phyloP scores from a whole-genome alignment of 2,113 vertebrate species.

The Mustela lutreola region DNA sequence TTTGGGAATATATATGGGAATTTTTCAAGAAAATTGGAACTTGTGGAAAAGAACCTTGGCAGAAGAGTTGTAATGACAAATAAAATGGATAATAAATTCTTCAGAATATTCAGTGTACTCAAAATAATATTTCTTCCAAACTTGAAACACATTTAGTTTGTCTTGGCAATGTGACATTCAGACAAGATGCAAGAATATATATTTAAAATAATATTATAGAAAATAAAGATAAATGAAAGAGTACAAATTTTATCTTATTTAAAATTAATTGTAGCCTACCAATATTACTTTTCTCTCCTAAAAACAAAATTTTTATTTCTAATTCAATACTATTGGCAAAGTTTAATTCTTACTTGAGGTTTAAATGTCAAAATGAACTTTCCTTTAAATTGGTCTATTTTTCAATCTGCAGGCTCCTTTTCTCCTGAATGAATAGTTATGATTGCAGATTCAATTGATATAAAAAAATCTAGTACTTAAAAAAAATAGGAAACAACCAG shows the following conservation, averaged over 20 bases:
- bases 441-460: constrained; percentile 69
- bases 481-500: constrained; percentile 37
- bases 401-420: constrained; percentile 45
- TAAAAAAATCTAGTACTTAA: constrained; percentile 33
- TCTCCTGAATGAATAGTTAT: constrained; percentile 59
- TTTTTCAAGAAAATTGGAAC: background rate
- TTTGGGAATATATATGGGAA: background rate
- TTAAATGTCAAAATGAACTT: constrained; percentile 65
- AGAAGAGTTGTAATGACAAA: constrained; percentile 33
- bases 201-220: background rate
- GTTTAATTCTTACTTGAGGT: background rate
- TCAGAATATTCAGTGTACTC: background rate
- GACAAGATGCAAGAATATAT: background rate
- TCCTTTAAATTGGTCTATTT: constrained; percentile 57
- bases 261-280: background rate
- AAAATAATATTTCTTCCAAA: background rate
- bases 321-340: background rate
- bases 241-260: background rate
- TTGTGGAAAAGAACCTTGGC: background rate
- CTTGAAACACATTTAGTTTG: background rate
- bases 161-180: background rate
- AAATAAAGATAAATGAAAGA: constrained; percentile 1
- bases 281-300: background rate
- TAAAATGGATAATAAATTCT: background rate
- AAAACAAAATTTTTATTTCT: background rate